Evolutionary conservation across 2,113 vertebrate species (phyloP).

Genomic region (Gavialis gangeticus): DNA sequence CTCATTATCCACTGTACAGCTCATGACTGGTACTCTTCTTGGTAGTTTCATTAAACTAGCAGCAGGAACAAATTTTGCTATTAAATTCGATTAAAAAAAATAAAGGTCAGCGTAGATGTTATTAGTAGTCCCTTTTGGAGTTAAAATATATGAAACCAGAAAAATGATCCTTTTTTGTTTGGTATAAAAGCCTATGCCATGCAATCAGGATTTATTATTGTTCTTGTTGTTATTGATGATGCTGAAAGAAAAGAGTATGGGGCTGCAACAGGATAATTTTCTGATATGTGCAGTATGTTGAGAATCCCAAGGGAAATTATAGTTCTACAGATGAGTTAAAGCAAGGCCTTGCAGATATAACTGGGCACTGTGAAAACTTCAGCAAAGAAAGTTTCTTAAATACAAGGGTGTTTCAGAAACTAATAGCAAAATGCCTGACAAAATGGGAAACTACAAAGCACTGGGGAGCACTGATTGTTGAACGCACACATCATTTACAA

Average conservation of each 20-base stretch:
- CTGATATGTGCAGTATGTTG: background rate
- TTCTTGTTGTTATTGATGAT: background rate
- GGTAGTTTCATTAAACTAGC: background rate
- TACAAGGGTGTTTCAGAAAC: background rate
- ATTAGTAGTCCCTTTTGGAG: background rate
- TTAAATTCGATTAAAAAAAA: background rate
- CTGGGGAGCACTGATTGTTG: too few species aligned
- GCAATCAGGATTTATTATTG: background rate
- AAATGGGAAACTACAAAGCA: too few species aligned
- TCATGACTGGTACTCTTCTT: background rate
- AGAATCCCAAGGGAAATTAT: background rate
- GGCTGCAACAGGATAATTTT: slow-evolving; percentile 14
- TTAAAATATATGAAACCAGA: background rate
- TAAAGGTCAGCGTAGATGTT: background rate
- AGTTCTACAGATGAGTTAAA: background rate
- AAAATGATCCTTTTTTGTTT: background rate
- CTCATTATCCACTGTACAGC: background rate
- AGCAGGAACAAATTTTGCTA: background rate
- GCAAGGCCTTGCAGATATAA: slow-evolving; percentile 11
- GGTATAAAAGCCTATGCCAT: background rate
- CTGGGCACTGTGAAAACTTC: background rate
- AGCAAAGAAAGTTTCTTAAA: slow-evolving; percentile 24
- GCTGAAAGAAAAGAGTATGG: background rate
- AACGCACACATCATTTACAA: too few species aligned
- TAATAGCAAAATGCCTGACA: background rate